A percentile compares a stretch with the other conserved stretches of the same genome.
These are phyloP conservation scores for Lytechinus variegatus DNA, from an alignment of 35 echinoderm and acorn worm species.

Conservation along the genomic window DNA sequence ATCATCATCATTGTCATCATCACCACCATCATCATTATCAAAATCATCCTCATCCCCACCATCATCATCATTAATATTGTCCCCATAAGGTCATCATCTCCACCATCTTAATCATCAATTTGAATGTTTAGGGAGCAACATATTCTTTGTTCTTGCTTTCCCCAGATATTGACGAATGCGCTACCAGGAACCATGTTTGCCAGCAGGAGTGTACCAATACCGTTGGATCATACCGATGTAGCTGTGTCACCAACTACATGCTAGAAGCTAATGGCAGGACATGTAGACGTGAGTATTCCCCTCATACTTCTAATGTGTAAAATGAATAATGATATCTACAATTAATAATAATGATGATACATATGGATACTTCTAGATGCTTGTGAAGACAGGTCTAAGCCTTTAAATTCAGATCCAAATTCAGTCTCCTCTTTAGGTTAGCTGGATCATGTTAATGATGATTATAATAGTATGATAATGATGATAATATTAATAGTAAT, in stretches of 20 bases:
- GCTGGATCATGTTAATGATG: no score
- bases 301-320: no score
- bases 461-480: no score
- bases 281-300: constrained; percentile 59
- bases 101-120: background rate
- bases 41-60: no score
- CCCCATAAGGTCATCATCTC: background rate
- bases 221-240: constrained; percentile 74
- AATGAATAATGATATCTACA: no score
- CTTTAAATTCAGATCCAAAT: no score
- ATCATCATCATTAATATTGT: background rate
- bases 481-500: no score
- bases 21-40: background rate
- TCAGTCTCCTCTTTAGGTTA: no score
- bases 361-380: no score
- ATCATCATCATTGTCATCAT: background rate
- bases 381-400: no score
- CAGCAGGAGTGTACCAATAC: constrained; percentile 78
- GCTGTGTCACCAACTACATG: constrained; percentile 49
- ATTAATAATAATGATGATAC: no score
- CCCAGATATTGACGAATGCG: constrained; percentile 85
- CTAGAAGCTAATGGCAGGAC: constrained; percentile 42
- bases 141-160: background rate
- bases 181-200: constrained; percentile 41
- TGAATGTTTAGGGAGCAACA: background rate